These are phyloP conservation scores for Ochropacha duplaris DNA, from an alignment of 2,888 invertebrate species.

Conservation along the genomic window DNA sequence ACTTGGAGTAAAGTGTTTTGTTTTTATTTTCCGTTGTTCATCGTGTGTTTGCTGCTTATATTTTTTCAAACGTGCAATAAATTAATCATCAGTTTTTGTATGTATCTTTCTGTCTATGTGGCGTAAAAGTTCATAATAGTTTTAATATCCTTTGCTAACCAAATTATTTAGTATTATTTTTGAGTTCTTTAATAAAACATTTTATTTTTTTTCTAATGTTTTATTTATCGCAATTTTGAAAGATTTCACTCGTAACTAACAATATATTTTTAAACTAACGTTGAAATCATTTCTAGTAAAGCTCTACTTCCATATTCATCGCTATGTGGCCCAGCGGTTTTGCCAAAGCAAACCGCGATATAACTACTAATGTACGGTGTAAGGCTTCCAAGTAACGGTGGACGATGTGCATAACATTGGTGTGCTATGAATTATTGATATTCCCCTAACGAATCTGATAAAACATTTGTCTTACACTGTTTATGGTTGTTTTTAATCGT, in stretches of 20 bases:
- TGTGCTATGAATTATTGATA: conserved; percentile 79
- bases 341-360: conserved; percentile 77
- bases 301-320: conserved; percentile 41
- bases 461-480: conserved; percentile 72
- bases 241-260: neutral
- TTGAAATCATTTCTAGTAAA: conserved; percentile 30
- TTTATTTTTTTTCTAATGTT: neutral
- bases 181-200: neutral
- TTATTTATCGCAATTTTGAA: neutral
- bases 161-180: no score
- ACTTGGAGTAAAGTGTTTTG: neutral
- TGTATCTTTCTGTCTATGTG: neutral
- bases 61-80: neutral
- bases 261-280: neutral
- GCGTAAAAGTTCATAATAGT: no score
- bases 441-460: conserved; percentile 69
- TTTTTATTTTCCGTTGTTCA: neutral
- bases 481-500: conserved; percentile 62
- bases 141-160: no score
- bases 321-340: conserved; percentile 79
- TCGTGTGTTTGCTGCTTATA: neutral
- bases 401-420: conserved; percentile 72
- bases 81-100: no score
- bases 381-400: conserved; percentile 81
- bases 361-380: conserved; percentile 79